These are phyloP conservation scores for Myripristis murdjan DNA, from an alignment of 2,797 vertebrate species.

Conservation along the genomic window DNA sequence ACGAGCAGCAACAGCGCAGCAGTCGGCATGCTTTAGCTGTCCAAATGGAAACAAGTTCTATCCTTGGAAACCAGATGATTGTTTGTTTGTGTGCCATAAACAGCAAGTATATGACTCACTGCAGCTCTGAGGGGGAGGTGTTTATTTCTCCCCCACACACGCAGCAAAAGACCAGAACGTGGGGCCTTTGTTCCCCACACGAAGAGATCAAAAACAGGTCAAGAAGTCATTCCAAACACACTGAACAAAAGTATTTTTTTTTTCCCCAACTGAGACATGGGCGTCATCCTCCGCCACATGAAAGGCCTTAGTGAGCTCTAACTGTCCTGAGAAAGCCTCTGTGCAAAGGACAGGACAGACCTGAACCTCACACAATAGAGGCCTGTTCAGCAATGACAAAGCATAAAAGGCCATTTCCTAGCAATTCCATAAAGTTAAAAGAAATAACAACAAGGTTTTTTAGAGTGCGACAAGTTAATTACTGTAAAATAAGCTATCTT, in stretches of 20 bases:
- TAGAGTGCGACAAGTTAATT: constrained; percentile 5
- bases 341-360: neutral
- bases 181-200: constrained; percentile 52
- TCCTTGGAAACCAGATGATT: constrained; percentile 49
- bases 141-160: constrained; percentile 19
- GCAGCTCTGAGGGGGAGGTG: constrained; percentile 32
- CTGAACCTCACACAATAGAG: constrained; percentile 9
- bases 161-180: constrained; percentile 35
- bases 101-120: constrained; percentile 33
- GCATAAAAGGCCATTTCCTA: constrained; percentile 8
- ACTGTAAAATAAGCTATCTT: neutral
- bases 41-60: constrained; percentile 28
- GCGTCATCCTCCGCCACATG: constrained; percentile 13
- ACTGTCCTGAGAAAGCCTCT: neutral
- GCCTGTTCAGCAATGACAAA: constrained; percentile 5
- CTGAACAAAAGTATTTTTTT: constrained; percentile 53
- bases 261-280: constrained; percentile 7
- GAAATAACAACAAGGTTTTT: neutral
- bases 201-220: constrained; percentile 44
- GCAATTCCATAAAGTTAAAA: neutral
- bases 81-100: constrained; percentile 63
- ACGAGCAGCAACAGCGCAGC: constrained; percentile 11
- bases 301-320: constrained; percentile 15
- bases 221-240: constrained; percentile 39
- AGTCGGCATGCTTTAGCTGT: constrained; percentile 36